Conservation (phyloP, 2,113 vertebrate genomes). For the Gallinago media region DNA sequence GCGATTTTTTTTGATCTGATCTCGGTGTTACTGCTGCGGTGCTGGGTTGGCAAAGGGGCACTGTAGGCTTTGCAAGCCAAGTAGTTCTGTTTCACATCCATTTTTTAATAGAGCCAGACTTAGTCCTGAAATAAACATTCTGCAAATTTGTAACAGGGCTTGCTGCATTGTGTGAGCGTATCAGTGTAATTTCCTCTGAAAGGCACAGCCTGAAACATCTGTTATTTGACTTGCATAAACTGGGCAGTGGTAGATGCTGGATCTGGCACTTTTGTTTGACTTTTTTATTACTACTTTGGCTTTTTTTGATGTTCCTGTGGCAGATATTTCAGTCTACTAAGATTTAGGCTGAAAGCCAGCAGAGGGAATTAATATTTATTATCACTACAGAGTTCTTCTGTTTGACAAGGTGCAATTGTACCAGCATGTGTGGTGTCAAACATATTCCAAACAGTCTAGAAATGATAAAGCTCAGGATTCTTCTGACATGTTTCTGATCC, state of each 20-base stretch:
- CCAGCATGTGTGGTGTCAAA: not conserved
- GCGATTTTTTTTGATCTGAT: rapidly evolving
- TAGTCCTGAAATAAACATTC: not conserved
- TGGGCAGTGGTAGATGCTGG: not conserved
- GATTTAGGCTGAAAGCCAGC: conserved; percentile 5
- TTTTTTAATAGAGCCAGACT: not conserved
- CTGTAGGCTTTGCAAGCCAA: not conserved
- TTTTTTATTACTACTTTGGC: not conserved
- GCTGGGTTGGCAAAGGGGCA: not conserved
- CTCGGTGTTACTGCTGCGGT: not conserved
- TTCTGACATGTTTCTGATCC: not conserved
- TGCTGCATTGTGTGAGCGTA: not conserved
- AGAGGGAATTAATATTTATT: conserved; percentile 3
- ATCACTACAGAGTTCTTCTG: not conserved
- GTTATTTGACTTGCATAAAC: not conserved
- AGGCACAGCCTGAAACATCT: not conserved
- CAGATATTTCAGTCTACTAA: not conserved
- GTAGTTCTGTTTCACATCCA: not conserved
- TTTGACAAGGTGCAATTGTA: conserved; percentile 15
- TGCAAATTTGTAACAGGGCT: not conserved
- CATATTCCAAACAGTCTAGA: not conserved
- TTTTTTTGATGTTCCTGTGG: not conserved
- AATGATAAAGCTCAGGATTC: not conserved
- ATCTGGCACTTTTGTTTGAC: not conserved
- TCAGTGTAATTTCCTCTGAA: not conserved